Conservation (phyloP, 2,797 vertebrate species). For the Sebastes wilsoni region DNA sequence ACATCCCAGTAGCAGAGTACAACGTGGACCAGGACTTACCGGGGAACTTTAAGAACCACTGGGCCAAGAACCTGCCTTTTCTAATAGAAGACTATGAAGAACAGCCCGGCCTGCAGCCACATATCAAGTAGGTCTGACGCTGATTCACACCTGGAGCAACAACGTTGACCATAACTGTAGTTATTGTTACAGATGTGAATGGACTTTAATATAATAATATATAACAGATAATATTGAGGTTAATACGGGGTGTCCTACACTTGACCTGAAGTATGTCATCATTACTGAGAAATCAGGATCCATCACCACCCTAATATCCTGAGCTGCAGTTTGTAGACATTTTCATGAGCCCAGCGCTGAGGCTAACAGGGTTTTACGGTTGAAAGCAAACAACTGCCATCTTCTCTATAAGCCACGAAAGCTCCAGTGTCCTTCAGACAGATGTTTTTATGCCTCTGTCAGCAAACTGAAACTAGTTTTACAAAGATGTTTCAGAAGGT, state of each 20-base stretch:
- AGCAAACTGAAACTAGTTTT: not conserved
- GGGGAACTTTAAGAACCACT: conserved; percentile 97
- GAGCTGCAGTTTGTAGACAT: not conserved
- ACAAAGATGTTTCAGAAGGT: not conserved
- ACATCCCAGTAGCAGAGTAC: conserved; percentile 93
- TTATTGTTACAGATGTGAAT: not conserved
- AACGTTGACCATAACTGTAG: not conserved
- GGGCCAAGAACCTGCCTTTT: conserved; percentile 97
- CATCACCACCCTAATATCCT: not conserved
- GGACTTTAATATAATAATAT: not conserved
- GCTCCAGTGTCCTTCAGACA: not conserved
- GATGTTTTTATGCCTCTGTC: not conserved
- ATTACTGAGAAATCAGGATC: not conserved
- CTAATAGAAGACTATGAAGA: conserved; percentile 97
- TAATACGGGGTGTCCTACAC: not conserved
- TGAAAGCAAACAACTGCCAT: not conserved
- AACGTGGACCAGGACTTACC: conserved; percentile 93
- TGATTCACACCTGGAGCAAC: not conserved
- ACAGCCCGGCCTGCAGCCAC: conserved; percentile 95
- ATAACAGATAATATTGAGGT: not conserved
- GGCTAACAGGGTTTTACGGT: not conserved
- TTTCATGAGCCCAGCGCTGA: not conserved
- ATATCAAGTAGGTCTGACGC: conserved; percentile 89
- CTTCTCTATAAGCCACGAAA: not conserved
- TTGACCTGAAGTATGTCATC: not conserved